phyloP scores from a whole-genome alignment of 2,113 vertebrate species.

The Charina bottae region DNA sequence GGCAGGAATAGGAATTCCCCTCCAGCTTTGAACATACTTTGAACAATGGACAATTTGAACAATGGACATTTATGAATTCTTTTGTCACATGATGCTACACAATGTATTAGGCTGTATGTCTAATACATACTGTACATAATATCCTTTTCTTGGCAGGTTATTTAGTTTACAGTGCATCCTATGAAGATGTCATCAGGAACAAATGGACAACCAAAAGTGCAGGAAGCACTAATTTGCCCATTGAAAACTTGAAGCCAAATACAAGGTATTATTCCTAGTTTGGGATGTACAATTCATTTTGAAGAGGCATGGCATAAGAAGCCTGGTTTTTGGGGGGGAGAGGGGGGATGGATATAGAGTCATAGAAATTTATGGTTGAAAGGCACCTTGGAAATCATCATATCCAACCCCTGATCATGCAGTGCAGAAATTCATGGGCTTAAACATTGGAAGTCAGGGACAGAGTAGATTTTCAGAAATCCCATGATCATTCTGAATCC shows the following conservation, averaged over 20 bases:
- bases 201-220: conserved; percentile 88
- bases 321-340: neutral
- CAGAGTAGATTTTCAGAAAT: neutral
- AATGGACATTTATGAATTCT: neutral
- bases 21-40: neutral
- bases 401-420: neutral
- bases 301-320: neutral
- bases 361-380: neutral
- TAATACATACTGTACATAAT: neutral
- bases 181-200: conserved; percentile 94
- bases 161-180: conserved; percentile 94
- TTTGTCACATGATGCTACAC: neutral
- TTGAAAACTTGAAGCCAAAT: conserved; percentile 98
- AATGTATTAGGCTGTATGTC: neutral
- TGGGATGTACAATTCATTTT: conserved; percentile 2
- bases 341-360: neutral
- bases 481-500: neutral
- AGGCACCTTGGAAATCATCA: neutral
- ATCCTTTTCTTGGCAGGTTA: conserved; percentile 79
- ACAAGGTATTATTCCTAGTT: conserved; percentile 80
- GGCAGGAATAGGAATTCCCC: neutral
- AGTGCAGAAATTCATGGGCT: neutral
- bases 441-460: neutral
- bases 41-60: no score
- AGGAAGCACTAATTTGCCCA: conserved; percentile 84